Conservation (phyloP, 2,888 invertebrate species). For the Cerastis leucographa region DNA sequence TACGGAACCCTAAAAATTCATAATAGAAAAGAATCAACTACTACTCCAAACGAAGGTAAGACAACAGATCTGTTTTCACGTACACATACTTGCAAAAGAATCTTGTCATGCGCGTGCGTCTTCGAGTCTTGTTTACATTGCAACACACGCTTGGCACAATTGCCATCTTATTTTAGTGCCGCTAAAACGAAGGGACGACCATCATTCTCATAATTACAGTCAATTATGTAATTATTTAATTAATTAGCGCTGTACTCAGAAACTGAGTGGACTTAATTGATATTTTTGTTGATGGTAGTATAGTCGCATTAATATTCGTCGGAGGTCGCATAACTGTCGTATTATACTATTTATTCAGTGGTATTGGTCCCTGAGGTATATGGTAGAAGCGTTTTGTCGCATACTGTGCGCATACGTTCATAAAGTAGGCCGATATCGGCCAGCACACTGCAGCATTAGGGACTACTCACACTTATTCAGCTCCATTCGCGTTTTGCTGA, state of each 20-base stretch:
- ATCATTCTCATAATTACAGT: conserved; percentile 44
- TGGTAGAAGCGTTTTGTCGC: conserved; percentile 9
- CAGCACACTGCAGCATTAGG: neutral
- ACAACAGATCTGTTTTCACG: conserved; percentile 41
- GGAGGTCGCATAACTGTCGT: conserved; percentile 17
- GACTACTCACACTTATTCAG: too few relatives aligned
- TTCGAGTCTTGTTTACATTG: conserved; percentile 53
- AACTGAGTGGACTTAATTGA: conserved; percentile 17
- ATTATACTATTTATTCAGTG: neutral
- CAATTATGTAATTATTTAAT: conserved; percentile 48
- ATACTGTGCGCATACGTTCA: neutral
- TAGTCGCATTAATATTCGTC: neutral
- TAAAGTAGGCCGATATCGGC: neutral
- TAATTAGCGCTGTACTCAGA: conserved; percentile 24
- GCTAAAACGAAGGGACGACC: conserved; percentile 25
- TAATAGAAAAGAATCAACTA: neutral
- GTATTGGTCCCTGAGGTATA: conserved; percentile 1
- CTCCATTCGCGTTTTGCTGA: too few relatives aligned
- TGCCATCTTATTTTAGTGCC: conserved; percentile 49
- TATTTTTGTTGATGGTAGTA: conserved; percentile 18
- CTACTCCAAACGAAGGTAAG: conserved; percentile 11
- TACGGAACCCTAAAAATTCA: too few relatives aligned
- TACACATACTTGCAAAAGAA: conserved; percentile 27
- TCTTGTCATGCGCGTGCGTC: conserved; percentile 44
- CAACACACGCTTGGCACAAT: conserved; percentile 53